Evolutionary conservation across 2,888 invertebrate genomes (phyloP), one percentile per base, ranked within the genome.

Genomic region (Ryuthela nishihirai): DNA sequence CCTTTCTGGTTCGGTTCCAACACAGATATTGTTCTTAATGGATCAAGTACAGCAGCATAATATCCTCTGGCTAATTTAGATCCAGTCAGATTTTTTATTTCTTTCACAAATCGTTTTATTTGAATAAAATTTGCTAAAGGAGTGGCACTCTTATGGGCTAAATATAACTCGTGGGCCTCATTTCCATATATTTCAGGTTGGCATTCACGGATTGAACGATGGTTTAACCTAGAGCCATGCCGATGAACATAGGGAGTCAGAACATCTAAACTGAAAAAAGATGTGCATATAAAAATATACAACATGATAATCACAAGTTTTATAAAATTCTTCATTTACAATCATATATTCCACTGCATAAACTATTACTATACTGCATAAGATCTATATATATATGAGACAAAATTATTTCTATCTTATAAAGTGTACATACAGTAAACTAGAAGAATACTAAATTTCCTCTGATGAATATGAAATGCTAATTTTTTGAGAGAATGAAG

Each of bases 1-100:
- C 71, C 72, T 6, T 49, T 49, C 4, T 66, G 64, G 23, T 62
- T 58, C 4, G 75, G 74, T 54, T 75, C 75, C 39, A 74, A 61
- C 6, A 75, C 70, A 17, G 73, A 71, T 17, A 74, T 46, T 5
- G 74, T 73, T 40, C 64, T 50, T 10, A 63, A 32, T 4, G 75
- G 73, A 61, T 72, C 68, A 38, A 67, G 67, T 5, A 74, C 65
- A n/a, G 68, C 20, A 45, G 48, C 60, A 43, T 58, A 62, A 64
- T 38, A 54, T 17, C 64, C 65, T 24, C 60, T 41, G 12, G 54
- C 45, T 35, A 18, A 24, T 21, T 35, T 26, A 49, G 10, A 17
- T 18, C 10, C 9, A 20, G n/a, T 18, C 1, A 9, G 26, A 15
- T 24, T 44, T 25, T 23, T 50, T 7, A 54, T 32, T 21, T 45